Conservation (phyloP, 64 coral and sea anemone genomes). For the Dendronephthya gigantea region DNA sequence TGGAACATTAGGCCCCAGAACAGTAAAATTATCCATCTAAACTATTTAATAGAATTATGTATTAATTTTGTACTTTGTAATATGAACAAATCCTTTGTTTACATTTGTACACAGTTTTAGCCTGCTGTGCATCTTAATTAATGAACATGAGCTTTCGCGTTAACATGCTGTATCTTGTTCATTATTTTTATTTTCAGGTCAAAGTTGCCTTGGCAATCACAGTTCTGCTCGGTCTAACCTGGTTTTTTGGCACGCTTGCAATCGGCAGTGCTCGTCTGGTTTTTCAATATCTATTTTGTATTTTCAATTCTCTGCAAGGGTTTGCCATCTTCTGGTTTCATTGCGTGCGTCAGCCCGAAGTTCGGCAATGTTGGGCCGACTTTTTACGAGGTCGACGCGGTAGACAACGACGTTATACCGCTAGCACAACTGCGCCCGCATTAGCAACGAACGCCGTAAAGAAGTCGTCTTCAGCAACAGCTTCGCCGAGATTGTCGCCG, state of each 20-base stretch:
- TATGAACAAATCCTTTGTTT: too few species aligned
- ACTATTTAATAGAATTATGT: too few species aligned
- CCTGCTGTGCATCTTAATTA: too few species aligned
- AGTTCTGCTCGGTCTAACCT: not conserved
- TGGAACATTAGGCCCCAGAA: too few species aligned
- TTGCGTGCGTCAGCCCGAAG: not conserved
- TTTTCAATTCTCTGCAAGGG: not conserved
- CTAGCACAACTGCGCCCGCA: not conserved
- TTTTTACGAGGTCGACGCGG: not conserved
- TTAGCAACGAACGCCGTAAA: not conserved
- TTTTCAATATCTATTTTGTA: not conserved
- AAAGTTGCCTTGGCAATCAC: not conserved
- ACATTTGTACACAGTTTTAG: too few species aligned
- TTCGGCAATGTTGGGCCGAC: not conserved
- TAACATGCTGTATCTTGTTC: not conserved
- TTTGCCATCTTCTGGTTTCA: slow-evolving; percentile 13
- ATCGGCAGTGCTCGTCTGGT: not conserved
- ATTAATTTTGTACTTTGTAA: too few species aligned
- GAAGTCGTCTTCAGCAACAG: not conserved
- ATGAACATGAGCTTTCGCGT: too few species aligned
- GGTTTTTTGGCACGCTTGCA: not conserved
- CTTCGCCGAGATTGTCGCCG: not conserved
- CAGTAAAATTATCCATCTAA: too few species aligned
- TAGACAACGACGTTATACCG: not conserved
- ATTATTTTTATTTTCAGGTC: not conserved